These are phyloP conservation scores for Temnothorax curvispinosus DNA, from an alignment of 1,140 invertebrate genomes.

Conservation along the genomic window DNA sequence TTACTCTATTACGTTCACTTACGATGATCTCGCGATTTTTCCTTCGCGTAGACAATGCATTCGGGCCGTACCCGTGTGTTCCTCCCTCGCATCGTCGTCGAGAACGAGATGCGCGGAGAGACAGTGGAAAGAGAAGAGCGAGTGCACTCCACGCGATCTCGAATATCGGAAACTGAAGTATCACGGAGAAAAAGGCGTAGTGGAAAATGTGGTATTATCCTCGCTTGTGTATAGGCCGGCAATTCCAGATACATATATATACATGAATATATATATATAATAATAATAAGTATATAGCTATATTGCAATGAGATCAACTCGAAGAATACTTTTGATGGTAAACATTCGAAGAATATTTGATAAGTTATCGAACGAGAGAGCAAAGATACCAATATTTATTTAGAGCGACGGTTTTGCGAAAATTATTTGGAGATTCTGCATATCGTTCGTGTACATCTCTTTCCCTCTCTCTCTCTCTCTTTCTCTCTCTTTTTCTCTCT, in stretches of 20 bases:
- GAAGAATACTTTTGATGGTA: slow-evolving; percentile 16
- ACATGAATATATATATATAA: neutral
- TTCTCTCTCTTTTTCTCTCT: neutral
- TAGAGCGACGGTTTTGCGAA: neutral
- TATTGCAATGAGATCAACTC: slow-evolving; percentile 27
- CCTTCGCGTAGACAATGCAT: neutral
- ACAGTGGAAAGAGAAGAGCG: slow-evolving; percentile 50
- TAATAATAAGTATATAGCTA: neutral
- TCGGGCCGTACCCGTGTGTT: neutral
- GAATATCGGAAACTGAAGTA: neutral
- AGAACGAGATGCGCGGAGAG: neutral
- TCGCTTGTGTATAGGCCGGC: slow-evolving; percentile 30
- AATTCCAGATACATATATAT: slow-evolving; percentile 45
- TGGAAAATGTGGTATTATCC: neutral
- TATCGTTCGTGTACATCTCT: neutral
- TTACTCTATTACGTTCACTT: neutral
- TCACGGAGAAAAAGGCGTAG: neutral
- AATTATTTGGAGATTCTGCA: neutral
- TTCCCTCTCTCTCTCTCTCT: neutral
- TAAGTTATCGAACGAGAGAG: slow-evolving; percentile 34
- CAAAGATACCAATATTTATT: neutral
- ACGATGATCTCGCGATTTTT: neutral
- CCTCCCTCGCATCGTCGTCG: neutral
- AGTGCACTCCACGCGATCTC: slow-evolving; percentile 13
- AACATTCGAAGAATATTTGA: slow-evolving; percentile 31